Percentiles rank a stretch among this genome's conserved stretches.
phyloP scores from a whole-genome alignment of 2,888 invertebrate genomes.

The Tinea pellionella region DNA sequence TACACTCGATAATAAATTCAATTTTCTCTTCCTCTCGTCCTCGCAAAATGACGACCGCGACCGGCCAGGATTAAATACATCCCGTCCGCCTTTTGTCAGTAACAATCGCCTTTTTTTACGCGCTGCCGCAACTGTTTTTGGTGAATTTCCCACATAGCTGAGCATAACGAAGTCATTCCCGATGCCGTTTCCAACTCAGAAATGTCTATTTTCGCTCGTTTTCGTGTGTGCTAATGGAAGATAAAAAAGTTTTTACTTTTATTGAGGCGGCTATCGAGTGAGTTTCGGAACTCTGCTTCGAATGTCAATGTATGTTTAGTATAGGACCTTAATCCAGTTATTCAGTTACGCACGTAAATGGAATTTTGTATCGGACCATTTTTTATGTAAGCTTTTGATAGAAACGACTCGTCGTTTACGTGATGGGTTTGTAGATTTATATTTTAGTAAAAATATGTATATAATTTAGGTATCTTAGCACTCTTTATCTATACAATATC shows the following conservation, averaged over 20 bases:
- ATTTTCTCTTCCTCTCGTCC: constrained; percentile 46
- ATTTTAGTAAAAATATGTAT: too few relatives aligned
- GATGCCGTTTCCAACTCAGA: constrained; percentile 13
- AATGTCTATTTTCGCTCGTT: constrained; percentile 12
- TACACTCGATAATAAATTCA: constrained; percentile 67
- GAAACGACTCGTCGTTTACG: not conserved
- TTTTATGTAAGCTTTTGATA: not conserved
- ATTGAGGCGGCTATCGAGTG: constrained; percentile 11
- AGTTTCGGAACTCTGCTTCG: not conserved
- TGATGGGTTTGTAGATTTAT: not conserved
- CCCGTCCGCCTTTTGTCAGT: constrained; percentile 57
- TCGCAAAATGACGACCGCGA: constrained; percentile 46
- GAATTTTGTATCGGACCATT: not conserved
- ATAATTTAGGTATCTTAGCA: too few relatives aligned
- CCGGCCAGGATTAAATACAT: constrained; percentile 28
- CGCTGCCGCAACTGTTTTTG: constrained; percentile 17
- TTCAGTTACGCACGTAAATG: not conserved
- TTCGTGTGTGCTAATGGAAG: constrained; percentile 13
- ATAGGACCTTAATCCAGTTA: not conserved
- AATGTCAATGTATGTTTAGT: constrained; percentile 10
- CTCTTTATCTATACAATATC: too few relatives aligned
- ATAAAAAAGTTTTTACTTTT: constrained; percentile 14
- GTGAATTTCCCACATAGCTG: constrained; percentile 9
- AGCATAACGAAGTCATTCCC: constrained; percentile 4
- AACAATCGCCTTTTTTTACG: constrained; percentile 36